A percentile compares a stretch with the other conserved stretches of the same genome.
Evolutionary conservation across 2,888 invertebrate species (phyloP).

Genomic region (Amorpha juglandis): DNA sequence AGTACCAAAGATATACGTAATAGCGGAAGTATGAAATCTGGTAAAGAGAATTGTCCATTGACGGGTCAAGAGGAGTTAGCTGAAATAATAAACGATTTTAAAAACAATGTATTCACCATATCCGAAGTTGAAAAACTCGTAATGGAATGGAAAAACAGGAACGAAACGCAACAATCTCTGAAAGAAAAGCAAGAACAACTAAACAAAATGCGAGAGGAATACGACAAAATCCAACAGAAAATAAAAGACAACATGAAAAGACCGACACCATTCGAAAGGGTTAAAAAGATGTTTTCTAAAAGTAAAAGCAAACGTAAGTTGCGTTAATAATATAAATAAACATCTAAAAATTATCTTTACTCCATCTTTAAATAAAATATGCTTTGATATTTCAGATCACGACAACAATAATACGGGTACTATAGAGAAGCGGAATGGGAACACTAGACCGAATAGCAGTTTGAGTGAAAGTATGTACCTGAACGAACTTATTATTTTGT

Average conservation of each 20-base stretch:
- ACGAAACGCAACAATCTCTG: slow-evolving; percentile 93
- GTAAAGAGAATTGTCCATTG: slow-evolving; percentile 69
- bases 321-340: not conserved
- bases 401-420: slow-evolving; percentile 62
- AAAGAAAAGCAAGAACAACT: slow-evolving; percentile 93
- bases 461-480: slow-evolving; percentile 74
- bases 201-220: slow-evolving; percentile 90
- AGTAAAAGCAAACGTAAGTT: slow-evolving; percentile 82
- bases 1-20: slow-evolving; percentile 71
- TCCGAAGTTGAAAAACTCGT: slow-evolving; percentile 93
- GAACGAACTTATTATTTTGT: not conserved
- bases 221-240: slow-evolving; percentile 91
- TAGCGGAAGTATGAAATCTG: slow-evolving; percentile 73
- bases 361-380: not conserved
- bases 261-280: slow-evolving; percentile 91
- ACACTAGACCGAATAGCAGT: slow-evolving; percentile 76
- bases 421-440: slow-evolving; percentile 77
- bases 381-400: slow-evolving; percentile 57
- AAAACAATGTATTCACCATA: slow-evolving; percentile 94
- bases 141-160: slow-evolving; percentile 93
- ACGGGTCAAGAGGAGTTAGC: slow-evolving; percentile 90
- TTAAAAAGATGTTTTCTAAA: slow-evolving; percentile 89
- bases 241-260: slow-evolving; percentile 90
- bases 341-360: not conserved
- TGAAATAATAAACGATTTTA: slow-evolving; percentile 94